Percentiles rank a stretch among this genome's conserved stretches.
Evolutionary conservation across 2,888 invertebrate genomes (phyloP).

Genomic region (Netelia inedita): DNA sequence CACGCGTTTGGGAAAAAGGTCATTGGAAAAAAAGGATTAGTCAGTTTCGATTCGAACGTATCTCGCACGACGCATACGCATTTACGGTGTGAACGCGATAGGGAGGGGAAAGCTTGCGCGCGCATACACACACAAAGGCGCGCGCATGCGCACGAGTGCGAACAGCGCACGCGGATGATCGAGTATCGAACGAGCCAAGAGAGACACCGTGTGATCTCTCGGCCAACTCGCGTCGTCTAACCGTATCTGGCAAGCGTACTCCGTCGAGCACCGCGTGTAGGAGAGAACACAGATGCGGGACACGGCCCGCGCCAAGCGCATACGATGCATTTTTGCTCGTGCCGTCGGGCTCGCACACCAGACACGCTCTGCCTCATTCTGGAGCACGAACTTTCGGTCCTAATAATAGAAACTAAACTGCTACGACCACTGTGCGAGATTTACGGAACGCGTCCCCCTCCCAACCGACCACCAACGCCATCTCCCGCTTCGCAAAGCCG

Average conservation of each 20-base stretch:
- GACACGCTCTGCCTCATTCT: slow-evolving; percentile 58
- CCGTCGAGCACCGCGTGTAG: background rate
- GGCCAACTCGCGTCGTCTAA: slow-evolving; percentile 30
- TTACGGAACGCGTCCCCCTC: slow-evolving; percentile 48
- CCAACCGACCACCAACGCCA: background rate
- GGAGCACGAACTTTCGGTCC: slow-evolving; percentile 68
- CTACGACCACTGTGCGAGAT: slow-evolving; percentile 2
- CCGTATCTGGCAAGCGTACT: slow-evolving; percentile 66
- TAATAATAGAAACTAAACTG: slow-evolving; percentile 62
- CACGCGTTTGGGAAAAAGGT: background rate
- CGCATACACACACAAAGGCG: background rate
- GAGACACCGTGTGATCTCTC: slow-evolving; percentile 31
- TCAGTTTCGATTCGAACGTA: background rate
- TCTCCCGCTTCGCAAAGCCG: slow-evolving; percentile 11
- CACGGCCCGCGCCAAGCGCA: slow-evolving; percentile 4
- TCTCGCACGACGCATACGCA: background rate
- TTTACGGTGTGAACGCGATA: background rate
- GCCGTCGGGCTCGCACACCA: slow-evolving; percentile 14
- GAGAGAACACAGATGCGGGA: slow-evolving; percentile 15
- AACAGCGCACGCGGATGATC: slow-evolving; percentile 1
- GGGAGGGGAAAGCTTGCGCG: too few species aligned
- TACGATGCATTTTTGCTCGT: slow-evolving; percentile 54
- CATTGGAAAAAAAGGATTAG: slow-evolving; percentile 4
- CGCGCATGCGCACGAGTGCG: background rate
- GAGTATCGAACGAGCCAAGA: slow-evolving; percentile 58